These are phyloP conservation scores for mouse (Mus musculus) DNA, from an alignment of 2,113 vertebrate species.

Conservation along the genomic window DNA sequence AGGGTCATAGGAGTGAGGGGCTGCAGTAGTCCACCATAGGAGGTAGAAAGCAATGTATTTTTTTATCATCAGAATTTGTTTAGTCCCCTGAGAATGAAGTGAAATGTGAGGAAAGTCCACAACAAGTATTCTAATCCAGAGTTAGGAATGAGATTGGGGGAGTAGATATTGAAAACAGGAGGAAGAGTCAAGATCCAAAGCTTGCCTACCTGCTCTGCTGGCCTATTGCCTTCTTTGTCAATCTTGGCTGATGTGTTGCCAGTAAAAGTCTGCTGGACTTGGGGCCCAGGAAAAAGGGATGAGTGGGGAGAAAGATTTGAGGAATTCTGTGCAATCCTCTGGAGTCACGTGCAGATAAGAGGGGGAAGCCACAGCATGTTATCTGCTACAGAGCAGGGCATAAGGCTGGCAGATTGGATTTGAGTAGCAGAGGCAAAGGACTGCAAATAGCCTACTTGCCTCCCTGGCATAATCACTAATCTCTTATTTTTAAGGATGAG, in stretches of 20 bases:
- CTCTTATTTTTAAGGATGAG: neutral
- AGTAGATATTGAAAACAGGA: neutral
- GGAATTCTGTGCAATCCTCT: neutral
- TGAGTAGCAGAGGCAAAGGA: neutral
- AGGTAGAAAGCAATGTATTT: neutral
- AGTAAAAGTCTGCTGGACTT: neutral
- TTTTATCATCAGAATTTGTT: neutral
- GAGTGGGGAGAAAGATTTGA: neutral
- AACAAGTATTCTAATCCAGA: neutral
- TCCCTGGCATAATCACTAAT: neutral
- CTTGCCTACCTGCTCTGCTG: neutral
- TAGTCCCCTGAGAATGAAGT: neutral
- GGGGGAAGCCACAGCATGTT: too few relatives aligned
- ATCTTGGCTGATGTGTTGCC: neutral
- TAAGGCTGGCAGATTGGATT: neutral
- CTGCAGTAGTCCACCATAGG: neutral
- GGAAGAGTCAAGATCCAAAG: neutral
- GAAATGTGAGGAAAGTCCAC: neutral
- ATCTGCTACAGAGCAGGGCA: neutral
- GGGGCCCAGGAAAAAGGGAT: neutral
- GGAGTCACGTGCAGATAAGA: neutral
- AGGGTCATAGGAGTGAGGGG: neutral
- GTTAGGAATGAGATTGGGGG: neutral
- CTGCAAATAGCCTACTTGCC: neutral
- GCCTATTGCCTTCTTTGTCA: neutral